phyloP scores from a whole-genome alignment of 2,888 invertebrate genomes.

The Hipparchia sbordonii region DNA sequence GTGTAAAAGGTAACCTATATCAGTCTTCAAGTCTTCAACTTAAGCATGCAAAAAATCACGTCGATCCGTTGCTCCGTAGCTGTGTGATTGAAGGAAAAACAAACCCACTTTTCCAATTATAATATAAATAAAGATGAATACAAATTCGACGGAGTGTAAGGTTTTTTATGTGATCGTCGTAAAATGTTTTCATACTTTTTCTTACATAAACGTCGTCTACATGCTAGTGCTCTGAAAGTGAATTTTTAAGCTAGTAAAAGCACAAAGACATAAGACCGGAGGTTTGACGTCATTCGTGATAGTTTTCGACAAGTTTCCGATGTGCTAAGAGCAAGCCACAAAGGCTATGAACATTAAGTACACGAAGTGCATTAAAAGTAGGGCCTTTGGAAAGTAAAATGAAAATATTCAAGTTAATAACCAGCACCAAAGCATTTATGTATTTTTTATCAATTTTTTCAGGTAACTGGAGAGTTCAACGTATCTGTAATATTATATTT shows the following conservation, averaged over 20 bases:
- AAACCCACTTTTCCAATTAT: no score
- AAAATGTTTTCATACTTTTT: not conserved
- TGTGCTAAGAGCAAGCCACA: conserved; percentile 34
- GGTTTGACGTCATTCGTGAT: conserved; percentile 31
- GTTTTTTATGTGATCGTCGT: no score
- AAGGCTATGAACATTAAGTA: conserved; percentile 37
- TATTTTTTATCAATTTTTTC: not conserved
- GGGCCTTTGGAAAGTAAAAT: conserved; percentile 18
- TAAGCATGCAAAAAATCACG: no score
- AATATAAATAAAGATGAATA: no score
- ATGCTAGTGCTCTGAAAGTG: conserved; percentile 21
- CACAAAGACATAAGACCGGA: conserved; percentile 30
- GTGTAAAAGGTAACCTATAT: no score
- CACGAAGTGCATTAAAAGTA: conserved; percentile 36
- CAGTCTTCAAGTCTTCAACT: no score
- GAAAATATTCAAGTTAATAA: conserved; percentile 27
- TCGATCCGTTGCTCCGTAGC: no score
- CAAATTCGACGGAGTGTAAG: no score
- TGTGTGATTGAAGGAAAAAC: no score
- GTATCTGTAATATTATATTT: no score
- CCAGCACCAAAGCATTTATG: not conserved
- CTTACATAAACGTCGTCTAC: conserved; percentile 6
- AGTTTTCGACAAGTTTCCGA: conserved; percentile 39
- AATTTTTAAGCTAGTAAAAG: conserved; percentile 32
- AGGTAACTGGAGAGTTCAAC: no score